Evolutionary conservation across 2,888 invertebrate species (phyloP), one percentile per base, ranked within the genome.

Genomic region (Axea sp.): DNA sequence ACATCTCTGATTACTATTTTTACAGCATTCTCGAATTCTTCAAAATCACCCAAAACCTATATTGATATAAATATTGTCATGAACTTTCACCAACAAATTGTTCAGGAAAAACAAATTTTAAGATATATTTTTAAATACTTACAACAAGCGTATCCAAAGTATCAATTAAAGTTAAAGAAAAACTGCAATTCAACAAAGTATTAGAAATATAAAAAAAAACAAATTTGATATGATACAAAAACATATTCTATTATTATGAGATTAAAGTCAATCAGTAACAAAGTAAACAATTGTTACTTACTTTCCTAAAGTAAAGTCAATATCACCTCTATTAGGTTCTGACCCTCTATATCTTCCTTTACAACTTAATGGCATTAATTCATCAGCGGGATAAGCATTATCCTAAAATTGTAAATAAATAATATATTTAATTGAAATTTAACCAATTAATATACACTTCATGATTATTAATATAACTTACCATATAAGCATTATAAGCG

Each of bases 351-450:
- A 96, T 53, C 99, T 90, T 17, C 98, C 99, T 83, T 94, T 93
- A 88, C 99, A 99, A 83, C 95, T 96, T 26, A 99, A 89, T 0
- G 99, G 99, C 98, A 98, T 98, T 77, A 99, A 89, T 88, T 99
- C 99, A 89, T 99, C 99, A 9, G 98, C 98, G 51, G 99, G 99
- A 89, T 96, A 99, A 7, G 99, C 99, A 90, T 98, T 94, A 81
- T 95, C 89, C 91, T 89, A 8, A 17, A 53, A 51, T n/a, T 15
- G 7, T 9, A 28, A 28, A 9, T 24, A 28, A 22, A 11, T 41
- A 6, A 30, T 9, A 9, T 30, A 24, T 1, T 30, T 11, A 30
- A 30, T 30, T 30, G 6, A 3, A 9, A 9, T 33, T 14, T 30
- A 30, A n/a, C n/a, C n/a, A n/a, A n/a, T n/a, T n/a, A n/a, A n/a